Conservation (phyloP, 2,113 vertebrate species). For the Chaetodon trifascialis region DNA sequence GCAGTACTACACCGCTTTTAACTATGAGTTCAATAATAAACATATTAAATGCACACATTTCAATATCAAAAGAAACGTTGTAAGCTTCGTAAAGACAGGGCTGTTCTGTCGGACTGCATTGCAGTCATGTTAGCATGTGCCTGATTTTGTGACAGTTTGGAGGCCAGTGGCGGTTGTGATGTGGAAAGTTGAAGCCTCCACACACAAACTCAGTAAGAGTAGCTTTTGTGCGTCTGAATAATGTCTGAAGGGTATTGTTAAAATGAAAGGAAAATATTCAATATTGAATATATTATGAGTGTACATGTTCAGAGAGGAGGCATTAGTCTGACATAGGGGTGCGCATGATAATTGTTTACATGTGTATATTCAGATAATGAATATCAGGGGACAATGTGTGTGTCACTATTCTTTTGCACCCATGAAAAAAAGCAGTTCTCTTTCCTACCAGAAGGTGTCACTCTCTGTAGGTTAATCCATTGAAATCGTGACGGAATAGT, state of each 20-base stretch:
- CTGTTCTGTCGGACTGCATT: too few relatives aligned
- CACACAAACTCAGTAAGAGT: neutral
- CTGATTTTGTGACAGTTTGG: neutral
- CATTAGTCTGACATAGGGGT: neutral
- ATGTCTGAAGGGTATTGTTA: neutral
- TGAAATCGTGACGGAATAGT: neutral
- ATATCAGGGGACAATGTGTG: neutral
- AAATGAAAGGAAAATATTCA: neutral
- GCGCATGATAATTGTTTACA: neutral
- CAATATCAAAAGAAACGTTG: too few relatives aligned
- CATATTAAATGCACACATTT: too few relatives aligned
- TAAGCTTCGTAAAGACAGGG: too few relatives aligned
- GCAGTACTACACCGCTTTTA: too few relatives aligned
- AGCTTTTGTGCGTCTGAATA: neutral
- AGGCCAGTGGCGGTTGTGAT: neutral
- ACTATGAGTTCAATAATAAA: too few relatives aligned
- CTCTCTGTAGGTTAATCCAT: constrained; percentile 58
- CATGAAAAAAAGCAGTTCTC: constrained; percentile 39
- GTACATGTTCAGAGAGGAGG: neutral
- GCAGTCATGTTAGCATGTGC: neutral
- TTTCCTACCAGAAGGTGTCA: constrained; percentile 78
- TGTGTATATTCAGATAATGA: neutral
- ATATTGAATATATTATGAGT: too few relatives aligned
- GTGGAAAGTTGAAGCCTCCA: neutral
- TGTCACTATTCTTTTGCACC: neutral